Conservation (phyloP, 1,140 invertebrate genomes). For the Galleria mellonella region DNA sequence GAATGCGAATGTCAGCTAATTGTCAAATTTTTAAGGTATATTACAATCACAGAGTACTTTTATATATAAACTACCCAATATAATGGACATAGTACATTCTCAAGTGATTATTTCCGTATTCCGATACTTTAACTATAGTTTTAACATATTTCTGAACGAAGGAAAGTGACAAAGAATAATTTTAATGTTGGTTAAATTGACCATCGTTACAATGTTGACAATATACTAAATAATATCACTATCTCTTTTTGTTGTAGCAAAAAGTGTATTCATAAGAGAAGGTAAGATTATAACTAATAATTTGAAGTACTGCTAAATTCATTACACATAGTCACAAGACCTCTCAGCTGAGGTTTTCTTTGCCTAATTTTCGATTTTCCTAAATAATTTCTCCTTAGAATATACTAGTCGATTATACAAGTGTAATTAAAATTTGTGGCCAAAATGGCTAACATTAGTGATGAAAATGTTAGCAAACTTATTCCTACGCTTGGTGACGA, state of each 20-base stretch:
- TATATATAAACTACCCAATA: no score
- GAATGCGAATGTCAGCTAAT: no score
- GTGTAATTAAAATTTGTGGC: constrained; percentile 34
- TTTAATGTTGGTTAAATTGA: no score
- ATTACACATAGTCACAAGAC: constrained; percentile 69
- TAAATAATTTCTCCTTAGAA: constrained; percentile 40
- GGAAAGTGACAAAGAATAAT: no score
- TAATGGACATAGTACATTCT: no score
- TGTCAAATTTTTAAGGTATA: no score
- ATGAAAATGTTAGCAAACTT: constrained; percentile 81
- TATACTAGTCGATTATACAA: constrained; percentile 22
- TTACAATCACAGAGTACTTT: no score
- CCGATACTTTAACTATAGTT: no score
- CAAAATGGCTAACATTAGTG: constrained; percentile 74
- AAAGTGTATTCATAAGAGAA: constrained; percentile 54
- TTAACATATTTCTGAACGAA: neutral
- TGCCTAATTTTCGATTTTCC: constrained; percentile 47
- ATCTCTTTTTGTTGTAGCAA: constrained; percentile 56
- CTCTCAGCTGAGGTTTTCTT: constrained; percentile 68
- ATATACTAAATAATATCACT: constrained; percentile 26
- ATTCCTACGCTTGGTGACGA: constrained; percentile 87
- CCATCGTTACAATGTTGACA: constrained; percentile 27
- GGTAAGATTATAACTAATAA: constrained; percentile 43
- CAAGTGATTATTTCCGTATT: no score
- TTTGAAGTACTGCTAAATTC: constrained; percentile 39